Evolutionary conservation across 1,140 invertebrate genomes (phyloP).

Genomic region (Planococcus citri): DNA sequence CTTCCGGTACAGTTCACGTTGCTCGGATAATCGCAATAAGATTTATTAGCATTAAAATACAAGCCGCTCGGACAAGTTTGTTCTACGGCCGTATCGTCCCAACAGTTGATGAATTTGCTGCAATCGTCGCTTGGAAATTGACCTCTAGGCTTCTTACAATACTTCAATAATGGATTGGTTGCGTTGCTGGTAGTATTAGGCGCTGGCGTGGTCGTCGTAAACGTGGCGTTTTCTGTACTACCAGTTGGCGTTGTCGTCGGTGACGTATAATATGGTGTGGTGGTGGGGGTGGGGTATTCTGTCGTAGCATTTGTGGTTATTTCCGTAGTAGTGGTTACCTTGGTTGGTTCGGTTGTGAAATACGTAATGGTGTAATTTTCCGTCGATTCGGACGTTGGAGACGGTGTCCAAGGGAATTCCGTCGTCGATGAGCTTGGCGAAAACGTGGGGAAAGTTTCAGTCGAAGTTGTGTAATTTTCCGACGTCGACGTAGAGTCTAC

Average conservation of each 20-base stretch:
- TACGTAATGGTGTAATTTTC: constrained; percentile 20
- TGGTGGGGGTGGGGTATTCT: constrained; percentile 27
- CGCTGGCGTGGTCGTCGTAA: constrained; percentile 17
- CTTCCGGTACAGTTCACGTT: constrained; percentile 48
- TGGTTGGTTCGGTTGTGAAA: not conserved
- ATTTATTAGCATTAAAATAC: constrained; percentile 38
- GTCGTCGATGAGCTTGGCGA: not conserved
- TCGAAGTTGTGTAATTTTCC: not conserved
- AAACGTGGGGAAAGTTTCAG: constrained; percentile 10
- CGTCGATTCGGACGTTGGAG: constrained; percentile 14
- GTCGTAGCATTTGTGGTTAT: constrained; percentile 23
- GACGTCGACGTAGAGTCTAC: not conserved
- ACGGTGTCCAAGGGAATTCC: not conserved
- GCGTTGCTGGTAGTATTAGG: constrained; percentile 12
- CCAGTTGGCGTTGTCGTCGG: constrained; percentile 27
- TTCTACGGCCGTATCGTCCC: constrained; percentile 51
- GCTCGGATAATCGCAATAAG: constrained; percentile 47
- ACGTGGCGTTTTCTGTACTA: constrained; percentile 23
- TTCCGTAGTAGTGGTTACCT: not conserved
- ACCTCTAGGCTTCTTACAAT: constrained; percentile 34
- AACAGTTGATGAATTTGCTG: constrained; percentile 52
- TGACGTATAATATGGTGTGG: constrained; percentile 26
- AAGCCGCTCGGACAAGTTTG: constrained; percentile 48
- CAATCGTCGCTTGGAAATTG: constrained; percentile 48
- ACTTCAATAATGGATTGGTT: constrained; percentile 21